Percentiles rank a stretch among this genome's conserved stretches.
Evolutionary conservation across 1,140 invertebrate genomes (phyloP).

Genomic region (Drosophila pallidifrons): DNA sequence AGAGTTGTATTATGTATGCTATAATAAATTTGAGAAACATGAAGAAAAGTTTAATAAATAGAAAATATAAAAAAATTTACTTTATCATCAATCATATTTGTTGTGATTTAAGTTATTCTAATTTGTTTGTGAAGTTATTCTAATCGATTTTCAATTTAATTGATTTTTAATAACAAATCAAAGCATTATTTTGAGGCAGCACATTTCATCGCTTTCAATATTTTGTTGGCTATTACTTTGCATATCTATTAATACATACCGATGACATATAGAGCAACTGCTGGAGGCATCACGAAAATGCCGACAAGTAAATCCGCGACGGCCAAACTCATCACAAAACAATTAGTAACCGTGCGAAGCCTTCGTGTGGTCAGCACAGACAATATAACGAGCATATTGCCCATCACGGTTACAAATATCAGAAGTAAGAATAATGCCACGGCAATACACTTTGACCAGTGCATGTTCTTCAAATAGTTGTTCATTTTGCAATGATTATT

Average conservation of each 20-base stretch:
- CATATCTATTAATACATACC: conserved; percentile 85
- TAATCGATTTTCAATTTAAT: too few species aligned
- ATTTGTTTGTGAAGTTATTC: too few species aligned
- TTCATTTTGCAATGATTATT: conserved; percentile 46
- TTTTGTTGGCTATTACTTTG: background rate
- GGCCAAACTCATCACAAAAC: conserved; percentile 96
- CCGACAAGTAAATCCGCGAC: conserved; percentile 96
- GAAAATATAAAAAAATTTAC: too few species aligned
- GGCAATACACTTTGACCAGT: conserved; percentile 72
- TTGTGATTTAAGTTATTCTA: too few species aligned
- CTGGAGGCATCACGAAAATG: conserved; percentile 97
- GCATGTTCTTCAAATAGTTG: conserved; percentile 63
- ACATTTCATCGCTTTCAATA: background rate
- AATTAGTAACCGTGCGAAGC: conserved; percentile 96
- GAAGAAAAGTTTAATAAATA: too few species aligned
- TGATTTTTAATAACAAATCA: background rate
- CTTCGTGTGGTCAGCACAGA: conserved; percentile 95
- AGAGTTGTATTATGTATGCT: too few species aligned
- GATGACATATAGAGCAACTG: conserved; percentile 89
- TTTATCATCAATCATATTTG: too few species aligned
- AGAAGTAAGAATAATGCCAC: conserved; percentile 86
- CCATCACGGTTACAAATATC: conserved; percentile 89
- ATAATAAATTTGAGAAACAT: too few species aligned
- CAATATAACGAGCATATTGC: conserved; percentile 95
- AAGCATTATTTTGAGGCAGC: too few species aligned